A percentile compares a stretch with the other conserved stretches of the same genome.
These are phyloP conservation scores for Vidua chalybeata DNA, from an alignment of 2,113 vertebrate genomes.

Conservation along the genomic window DNA sequence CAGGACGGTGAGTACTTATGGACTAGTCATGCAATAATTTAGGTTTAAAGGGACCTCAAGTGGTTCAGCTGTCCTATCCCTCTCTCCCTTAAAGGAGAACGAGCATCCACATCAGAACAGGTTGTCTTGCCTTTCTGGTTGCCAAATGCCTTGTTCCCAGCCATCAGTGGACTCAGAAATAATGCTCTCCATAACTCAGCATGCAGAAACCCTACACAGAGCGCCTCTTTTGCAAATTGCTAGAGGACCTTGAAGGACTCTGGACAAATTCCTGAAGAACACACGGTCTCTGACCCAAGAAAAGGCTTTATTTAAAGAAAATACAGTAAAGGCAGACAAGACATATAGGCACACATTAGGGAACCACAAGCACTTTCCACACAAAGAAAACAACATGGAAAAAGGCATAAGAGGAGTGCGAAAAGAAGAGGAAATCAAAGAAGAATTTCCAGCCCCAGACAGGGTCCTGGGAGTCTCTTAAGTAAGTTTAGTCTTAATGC, in stretches of 20 bases:
- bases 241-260: neutral
- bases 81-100: neutral
- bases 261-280: neutral
- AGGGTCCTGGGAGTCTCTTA: neutral
- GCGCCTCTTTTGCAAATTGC: neutral
- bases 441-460: neutral
- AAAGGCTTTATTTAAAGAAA: neutral
- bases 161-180: neutral
- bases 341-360: rapidly evolving
- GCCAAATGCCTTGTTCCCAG: neutral
- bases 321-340: neutral
- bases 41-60: slow-evolving; percentile 8
- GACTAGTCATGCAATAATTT: neutral
- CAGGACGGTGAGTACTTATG: neutral
- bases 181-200: neutral
- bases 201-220: neutral
- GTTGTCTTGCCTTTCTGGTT: neutral
- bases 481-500: neutral
- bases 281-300: neutral
- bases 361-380: rapidly evolving
- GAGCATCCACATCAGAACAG: neutral
- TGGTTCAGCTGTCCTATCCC: neutral
- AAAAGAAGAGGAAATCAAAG: neutral
- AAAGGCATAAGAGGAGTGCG: neutral
- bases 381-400: neutral